Percentiles rank a stretch among this genome's conserved stretches.
These are phyloP conservation scores for Sanderia malayensis DNA, from an alignment of 30 jellyfish, hydroid and myxozoan genomes.

Conservation along the genomic window DNA sequence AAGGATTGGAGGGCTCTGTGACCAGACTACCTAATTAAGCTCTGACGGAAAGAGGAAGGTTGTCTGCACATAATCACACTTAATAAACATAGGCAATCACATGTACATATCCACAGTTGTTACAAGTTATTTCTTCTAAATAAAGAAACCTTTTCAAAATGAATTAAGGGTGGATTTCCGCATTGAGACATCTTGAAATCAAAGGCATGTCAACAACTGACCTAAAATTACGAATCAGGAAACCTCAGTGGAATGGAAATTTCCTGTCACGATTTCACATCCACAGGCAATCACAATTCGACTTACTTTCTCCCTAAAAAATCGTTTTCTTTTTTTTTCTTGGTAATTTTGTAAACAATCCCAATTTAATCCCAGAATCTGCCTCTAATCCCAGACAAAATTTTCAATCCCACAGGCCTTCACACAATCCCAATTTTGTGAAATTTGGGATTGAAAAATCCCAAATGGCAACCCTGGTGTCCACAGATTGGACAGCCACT, in stretches of 20 bases:
- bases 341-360: slow-evolving; percentile 3
- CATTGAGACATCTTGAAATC: background rate
- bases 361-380: background rate
- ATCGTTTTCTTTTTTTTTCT: slow-evolving; percentile 7
- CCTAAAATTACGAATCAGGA: background rate
- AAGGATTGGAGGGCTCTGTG: background rate
- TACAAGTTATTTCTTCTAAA: background rate
- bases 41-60: background rate
- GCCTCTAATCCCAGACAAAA: background rate
- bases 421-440: slow-evolving; percentile 10
- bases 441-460: slow-evolving; percentile 22
- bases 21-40: background rate
- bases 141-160: too few relatives aligned
- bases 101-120: background rate
- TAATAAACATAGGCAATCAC: background rate
- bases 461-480: slow-evolving; percentile 20
- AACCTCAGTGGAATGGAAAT: background rate
- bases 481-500: too few relatives aligned
- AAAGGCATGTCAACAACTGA: background rate
- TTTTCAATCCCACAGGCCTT: slow-evolving; percentile 9
- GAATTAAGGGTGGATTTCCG: slow-evolving; percentile 4
- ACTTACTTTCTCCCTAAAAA: slow-evolving; percentile 9
- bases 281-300: slow-evolving; percentile 18
- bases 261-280: slow-evolving; percentile 8
- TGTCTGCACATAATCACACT: background rate